Evolutionary conservation across 2,888 invertebrate genomes (phyloP).

Genomic region (Beris morrisii): DNA sequence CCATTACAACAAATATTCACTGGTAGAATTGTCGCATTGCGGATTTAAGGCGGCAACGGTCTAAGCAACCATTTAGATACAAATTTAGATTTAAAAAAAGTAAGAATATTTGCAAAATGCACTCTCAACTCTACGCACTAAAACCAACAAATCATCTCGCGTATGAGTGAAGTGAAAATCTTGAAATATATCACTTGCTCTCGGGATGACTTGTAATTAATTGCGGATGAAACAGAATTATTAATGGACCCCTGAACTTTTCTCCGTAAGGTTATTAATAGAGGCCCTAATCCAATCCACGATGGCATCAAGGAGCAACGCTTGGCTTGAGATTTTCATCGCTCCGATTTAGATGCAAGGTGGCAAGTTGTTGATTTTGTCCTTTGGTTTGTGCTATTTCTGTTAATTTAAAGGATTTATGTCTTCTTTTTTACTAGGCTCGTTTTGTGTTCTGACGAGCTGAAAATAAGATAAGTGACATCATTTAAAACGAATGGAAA

Average conservation of each 20-base stretch:
- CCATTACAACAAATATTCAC: neutral
- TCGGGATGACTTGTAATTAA: conserved; percentile 34
- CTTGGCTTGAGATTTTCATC: conserved; percentile 19
- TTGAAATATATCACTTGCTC: conserved; percentile 35
- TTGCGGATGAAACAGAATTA: conserved; percentile 36
- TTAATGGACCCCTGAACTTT: conserved; percentile 30
- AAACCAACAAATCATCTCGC: conserved; percentile 25
- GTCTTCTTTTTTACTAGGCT: too few species aligned
- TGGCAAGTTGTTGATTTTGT: too few species aligned
- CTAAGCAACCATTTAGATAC: too few species aligned
- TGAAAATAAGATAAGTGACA: too few species aligned
- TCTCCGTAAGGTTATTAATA: conserved; percentile 19
- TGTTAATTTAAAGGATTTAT: too few species aligned
- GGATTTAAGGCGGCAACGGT: neutral
- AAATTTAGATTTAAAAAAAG: neutral
- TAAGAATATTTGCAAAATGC: conserved; percentile 10
- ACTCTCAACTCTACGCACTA: conserved; percentile 9
- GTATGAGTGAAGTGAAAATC: conserved; percentile 25
- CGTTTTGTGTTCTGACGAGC: too few species aligned
- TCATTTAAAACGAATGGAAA: too few species aligned
- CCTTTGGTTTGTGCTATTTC: too few species aligned
- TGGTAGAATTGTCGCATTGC: neutral
- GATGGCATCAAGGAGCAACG: conserved; percentile 12
- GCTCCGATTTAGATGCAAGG: too few species aligned
- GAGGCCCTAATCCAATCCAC: neutral